A percentile compares a stretch with the other conserved stretches of the same genome.
phyloP scores from a whole-genome alignment of 1,140 invertebrate genomes.

The Psix sp. region DNA sequence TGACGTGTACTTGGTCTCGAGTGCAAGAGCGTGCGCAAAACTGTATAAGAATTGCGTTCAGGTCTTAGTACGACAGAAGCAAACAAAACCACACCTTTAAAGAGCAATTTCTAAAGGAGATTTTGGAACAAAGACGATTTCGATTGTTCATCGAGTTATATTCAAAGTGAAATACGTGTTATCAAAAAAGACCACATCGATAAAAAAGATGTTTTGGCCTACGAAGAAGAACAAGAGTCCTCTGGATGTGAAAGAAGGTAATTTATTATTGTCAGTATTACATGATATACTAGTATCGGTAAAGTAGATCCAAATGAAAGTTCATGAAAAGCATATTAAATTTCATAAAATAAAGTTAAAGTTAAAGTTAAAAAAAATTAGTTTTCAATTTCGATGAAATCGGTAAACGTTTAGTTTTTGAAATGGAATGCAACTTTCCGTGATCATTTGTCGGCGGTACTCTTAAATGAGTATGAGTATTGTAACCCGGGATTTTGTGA shows the following conservation, averaged over 20 bases:
- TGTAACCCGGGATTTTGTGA: too few species aligned
- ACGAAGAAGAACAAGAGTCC: conserved; percentile 60
- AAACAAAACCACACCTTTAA: conserved; percentile 7
- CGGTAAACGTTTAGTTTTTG: too few species aligned
- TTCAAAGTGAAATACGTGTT: background rate
- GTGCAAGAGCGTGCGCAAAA: conserved; percentile 43
- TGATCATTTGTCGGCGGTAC: too few species aligned
- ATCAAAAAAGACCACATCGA: conserved; percentile 24
- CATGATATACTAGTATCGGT: conserved; percentile 7
- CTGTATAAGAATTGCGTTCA: conserved; percentile 35
- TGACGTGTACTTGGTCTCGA: conserved; percentile 21
- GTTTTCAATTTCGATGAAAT: too few species aligned
- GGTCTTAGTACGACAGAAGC: conserved; percentile 15
- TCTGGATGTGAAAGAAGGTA: conserved; percentile 59
- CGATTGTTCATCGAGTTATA: background rate
- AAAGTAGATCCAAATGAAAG: conserved; percentile 16
- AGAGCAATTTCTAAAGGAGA: conserved; percentile 2
- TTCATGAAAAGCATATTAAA: conserved; percentile 2
- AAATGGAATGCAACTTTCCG: too few species aligned
- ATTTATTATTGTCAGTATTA: conserved; percentile 13
- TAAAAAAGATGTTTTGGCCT: conserved; percentile 67
- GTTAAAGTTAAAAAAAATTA: too few species aligned
- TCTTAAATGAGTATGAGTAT: too few species aligned
- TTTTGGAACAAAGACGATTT: background rate
- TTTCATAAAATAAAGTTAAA: too few species aligned